A percentile compares a stretch with the other conserved stretches of the same genome.
Evolutionary conservation across 2,113 vertebrate genomes (phyloP).

Genomic region (Numida meleagris): DNA sequence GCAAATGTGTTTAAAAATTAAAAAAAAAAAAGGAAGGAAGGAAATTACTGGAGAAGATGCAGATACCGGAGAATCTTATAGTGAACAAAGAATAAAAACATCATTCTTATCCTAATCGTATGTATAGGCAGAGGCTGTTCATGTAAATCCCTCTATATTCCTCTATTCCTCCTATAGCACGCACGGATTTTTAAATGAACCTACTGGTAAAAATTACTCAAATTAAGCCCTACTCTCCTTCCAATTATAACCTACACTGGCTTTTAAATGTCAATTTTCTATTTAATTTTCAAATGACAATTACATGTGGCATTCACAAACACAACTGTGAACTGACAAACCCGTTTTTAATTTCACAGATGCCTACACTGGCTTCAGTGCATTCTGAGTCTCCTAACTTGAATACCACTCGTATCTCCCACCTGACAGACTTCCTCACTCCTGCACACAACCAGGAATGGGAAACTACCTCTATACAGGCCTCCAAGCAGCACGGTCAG

Average conservation of each 20-base stretch:
- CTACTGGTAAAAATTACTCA: neutral
- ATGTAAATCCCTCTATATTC: neutral
- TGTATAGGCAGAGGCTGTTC: neutral
- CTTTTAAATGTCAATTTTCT: neutral
- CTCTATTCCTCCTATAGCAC: too few species aligned
- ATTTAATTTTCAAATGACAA: neutral
- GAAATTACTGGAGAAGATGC: neutral
- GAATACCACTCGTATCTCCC: rapidly evolving
- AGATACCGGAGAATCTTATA: neutral
- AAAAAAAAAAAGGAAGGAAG: neutral
- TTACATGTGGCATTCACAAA: neutral
- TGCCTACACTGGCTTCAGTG: neutral
- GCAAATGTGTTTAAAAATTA: neutral
- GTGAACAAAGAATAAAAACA: neutral
- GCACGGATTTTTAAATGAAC: neutral
- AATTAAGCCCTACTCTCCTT: neutral
- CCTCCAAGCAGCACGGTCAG: neutral
- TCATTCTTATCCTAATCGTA: neutral
- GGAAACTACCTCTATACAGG: neutral
- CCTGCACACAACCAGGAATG: neutral
- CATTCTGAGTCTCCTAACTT: neutral
- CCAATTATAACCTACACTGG: neutral
- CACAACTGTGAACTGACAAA: neutral
- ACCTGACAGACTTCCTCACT: neutral
- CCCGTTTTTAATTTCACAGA: neutral